Conservation (phyloP, 1,140 invertebrate genomes). For the Lepeophtheirus salmonis region DNA sequence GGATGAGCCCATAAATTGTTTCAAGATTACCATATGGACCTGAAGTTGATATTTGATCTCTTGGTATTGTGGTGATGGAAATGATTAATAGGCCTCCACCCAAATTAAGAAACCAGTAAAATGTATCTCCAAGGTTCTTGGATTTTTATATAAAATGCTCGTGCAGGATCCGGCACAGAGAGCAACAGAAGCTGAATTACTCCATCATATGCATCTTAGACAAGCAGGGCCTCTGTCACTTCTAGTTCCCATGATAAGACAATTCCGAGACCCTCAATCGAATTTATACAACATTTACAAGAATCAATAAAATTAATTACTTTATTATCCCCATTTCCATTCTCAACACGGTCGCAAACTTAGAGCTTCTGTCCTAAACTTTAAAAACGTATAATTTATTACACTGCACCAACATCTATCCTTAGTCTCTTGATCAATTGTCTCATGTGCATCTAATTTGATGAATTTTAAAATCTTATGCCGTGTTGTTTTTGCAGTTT, state of each 20-base stretch:
- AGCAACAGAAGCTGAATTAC: slow-evolving; percentile 67
- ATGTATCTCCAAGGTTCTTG: slow-evolving; percentile 67
- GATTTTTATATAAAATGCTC: slow-evolving; percentile 78
- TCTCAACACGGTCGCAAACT: too few relatives aligned
- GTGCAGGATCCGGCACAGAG: slow-evolving; percentile 79
- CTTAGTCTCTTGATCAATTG: too few relatives aligned
- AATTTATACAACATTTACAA: too few relatives aligned
- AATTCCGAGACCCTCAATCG: slow-evolving; percentile 38
- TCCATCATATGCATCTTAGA: slow-evolving; percentile 79
- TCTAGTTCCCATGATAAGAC: slow-evolving; percentile 73
- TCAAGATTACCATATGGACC: slow-evolving; percentile 88
- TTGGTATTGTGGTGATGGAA: slow-evolving; percentile 92
- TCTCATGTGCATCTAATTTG: too few relatives aligned
- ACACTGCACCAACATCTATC: too few relatives aligned
- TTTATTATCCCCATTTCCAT: too few relatives aligned
- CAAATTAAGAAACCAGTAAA: slow-evolving; percentile 75
- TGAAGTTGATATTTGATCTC: slow-evolving; percentile 91
- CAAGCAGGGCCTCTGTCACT: slow-evolving; percentile 76
- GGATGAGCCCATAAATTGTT: slow-evolving; percentile 97
- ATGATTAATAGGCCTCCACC: slow-evolving; percentile 98
- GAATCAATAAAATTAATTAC: too few relatives aligned
- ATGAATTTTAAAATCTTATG: too few relatives aligned
- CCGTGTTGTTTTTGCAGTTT: too few relatives aligned
- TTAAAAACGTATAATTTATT: too few relatives aligned
- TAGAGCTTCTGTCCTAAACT: too few relatives aligned